Percentiles rank a stretch among this genome's conserved stretches.
Evolutionary conservation across 2,888 invertebrate species (phyloP).

Genomic region (Biston stratarius): DNA sequence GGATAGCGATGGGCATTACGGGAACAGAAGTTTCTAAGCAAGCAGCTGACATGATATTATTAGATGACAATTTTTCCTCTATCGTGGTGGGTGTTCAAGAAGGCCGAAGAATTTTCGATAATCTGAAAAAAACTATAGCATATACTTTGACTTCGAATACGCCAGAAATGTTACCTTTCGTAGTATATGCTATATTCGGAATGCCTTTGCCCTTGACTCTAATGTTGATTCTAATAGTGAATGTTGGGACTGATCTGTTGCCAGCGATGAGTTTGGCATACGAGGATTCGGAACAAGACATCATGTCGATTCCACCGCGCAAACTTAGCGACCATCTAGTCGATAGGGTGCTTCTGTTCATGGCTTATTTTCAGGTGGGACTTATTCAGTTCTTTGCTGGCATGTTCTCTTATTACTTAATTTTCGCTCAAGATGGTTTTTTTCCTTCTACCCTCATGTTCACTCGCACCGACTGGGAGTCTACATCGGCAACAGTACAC

Average conservation of each 20-base stretch:
- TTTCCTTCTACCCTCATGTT: constrained; percentile 89
- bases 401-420: constrained; percentile 92
- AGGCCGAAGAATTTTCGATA: constrained; percentile 93
- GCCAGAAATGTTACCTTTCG: constrained; percentile 94
- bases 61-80: constrained; percentile 96
- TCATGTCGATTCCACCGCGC: constrained; percentile 89
- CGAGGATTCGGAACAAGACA: constrained; percentile 91
- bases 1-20: constrained; percentile 92
- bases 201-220: constrained; percentile 90
- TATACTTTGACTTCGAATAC: constrained; percentile 94
- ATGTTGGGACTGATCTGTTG: constrained; percentile 92
- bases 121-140: constrained; percentile 94
- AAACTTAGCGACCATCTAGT: constrained; percentile 85
- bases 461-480: constrained; percentile 91
- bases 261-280: constrained; percentile 93
- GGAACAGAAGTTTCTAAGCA: constrained; percentile 94
- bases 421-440: constrained; percentile 93
- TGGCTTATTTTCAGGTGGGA: constrained; percentile 95
- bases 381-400: constrained; percentile 94
- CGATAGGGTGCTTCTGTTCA: constrained; percentile 88
- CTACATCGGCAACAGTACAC: constrained; percentile 84
- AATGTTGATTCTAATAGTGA: constrained; percentile 89
- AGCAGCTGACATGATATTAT: constrained; percentile 96
- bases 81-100: constrained; percentile 95
- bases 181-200: constrained; percentile 90